Conservation (phyloP, 2,797 vertebrate species). For the Cheirogaleus major region DNA sequence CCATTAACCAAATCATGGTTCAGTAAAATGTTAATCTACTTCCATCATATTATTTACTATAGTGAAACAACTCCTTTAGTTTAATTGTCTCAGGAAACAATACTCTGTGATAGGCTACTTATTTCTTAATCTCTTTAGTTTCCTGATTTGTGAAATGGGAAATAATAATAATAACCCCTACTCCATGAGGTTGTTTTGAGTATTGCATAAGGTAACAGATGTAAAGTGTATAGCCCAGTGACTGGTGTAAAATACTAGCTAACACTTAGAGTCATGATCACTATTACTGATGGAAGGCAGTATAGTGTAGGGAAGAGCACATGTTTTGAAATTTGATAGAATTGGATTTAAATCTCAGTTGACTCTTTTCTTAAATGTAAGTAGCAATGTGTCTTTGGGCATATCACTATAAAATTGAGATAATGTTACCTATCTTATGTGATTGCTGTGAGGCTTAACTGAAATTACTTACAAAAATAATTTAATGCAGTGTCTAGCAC, state of each 20-base stretch:
- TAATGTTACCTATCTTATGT: conserved; percentile 15
- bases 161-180: not conserved
- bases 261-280: not conserved
- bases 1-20: conserved; percentile 25
- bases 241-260: not conserved
- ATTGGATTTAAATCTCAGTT: conserved; percentile 35
- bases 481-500: not conserved
- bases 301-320: not conserved
- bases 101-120: not conserved
- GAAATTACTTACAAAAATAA: conserved; percentile 54
- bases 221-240: not conserved
- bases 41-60: not conserved
- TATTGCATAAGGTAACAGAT: not conserved
- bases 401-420: conserved; percentile 39
- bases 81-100: conserved; percentile 9
- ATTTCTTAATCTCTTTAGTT: conserved; percentile 43
- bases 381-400: not conserved
- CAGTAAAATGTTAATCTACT: not conserved
- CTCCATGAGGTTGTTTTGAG: conserved; percentile 9
- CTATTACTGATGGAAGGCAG: not conserved
- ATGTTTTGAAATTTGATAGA: conserved; percentile 33
- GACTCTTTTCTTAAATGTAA: not conserved
- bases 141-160: not conserved
- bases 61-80: not conserved
- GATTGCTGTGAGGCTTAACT: conserved; percentile 19